Evolutionary conservation across 2,113 vertebrate genomes (phyloP).

Genomic region (Malurus alboscapulatus): DNA sequence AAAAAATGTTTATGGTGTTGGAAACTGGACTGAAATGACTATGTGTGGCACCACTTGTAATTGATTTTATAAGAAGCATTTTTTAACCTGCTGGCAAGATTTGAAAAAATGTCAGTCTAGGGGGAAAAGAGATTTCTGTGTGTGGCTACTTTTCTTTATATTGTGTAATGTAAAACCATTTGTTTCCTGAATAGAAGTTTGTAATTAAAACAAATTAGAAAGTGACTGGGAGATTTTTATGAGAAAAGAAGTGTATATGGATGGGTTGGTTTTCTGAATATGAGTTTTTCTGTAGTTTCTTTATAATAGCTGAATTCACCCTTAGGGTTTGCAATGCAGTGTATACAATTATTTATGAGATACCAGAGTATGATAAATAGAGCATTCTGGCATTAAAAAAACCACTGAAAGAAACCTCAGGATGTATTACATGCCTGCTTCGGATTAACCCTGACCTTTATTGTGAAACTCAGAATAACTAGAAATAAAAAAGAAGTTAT

Average conservation of each 20-base stretch:
- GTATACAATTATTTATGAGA: conserved; percentile 70
- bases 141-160: conserved; percentile 35
- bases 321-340: conserved; percentile 55
- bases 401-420: not conserved
- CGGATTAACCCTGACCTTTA: conserved; percentile 38
- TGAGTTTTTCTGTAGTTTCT: conserved; percentile 52
- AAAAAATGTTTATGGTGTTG: not conserved
- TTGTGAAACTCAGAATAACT: not conserved
- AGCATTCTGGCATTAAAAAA: conserved; percentile 10
- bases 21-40: not conserved
- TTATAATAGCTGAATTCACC: conserved; percentile 60
- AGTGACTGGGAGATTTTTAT: conserved; percentile 30
- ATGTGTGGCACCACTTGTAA: conserved; percentile 22
- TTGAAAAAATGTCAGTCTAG: conserved; percentile 3
- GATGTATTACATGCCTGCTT: conserved; percentile 30
- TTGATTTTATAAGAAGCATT: not conserved
- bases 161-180: conserved; percentile 25
- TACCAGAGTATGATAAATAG: conserved; percentile 57
- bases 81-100: conserved; percentile 25
- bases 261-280: not conserved
- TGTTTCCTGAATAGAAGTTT: conserved; percentile 33
- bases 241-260: not conserved
- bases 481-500: not conserved
- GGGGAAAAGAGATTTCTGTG: not conserved
- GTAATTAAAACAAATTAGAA: conserved; percentile 70